Percentiles rank a stretch among this genome's conserved stretches.
These are phyloP conservation scores for Tanypteryx hageni DNA, from an alignment of 2,888 invertebrate genomes.

Conservation along the genomic window DNA sequence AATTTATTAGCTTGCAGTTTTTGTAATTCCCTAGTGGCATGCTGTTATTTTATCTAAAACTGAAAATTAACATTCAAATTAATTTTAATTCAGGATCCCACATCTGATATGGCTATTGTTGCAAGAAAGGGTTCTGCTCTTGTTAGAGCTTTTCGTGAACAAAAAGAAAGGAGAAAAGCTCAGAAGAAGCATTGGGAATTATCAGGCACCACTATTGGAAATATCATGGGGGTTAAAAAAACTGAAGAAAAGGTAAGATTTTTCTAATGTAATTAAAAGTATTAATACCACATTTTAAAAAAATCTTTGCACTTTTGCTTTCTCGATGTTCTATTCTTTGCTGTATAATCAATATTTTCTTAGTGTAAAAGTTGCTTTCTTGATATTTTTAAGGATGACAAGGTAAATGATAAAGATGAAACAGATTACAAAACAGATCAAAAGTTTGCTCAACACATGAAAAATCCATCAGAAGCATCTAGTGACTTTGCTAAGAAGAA, in stretches of 20 bases:
- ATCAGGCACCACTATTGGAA: conserved; percentile 96
- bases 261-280: background rate
- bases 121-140: conserved; percentile 95
- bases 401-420: conserved; percentile 82
- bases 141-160: conserved; percentile 94
- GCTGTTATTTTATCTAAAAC: no score
- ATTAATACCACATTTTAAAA: background rate
- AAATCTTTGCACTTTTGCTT: background rate
- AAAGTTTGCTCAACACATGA: conserved; percentile 97
- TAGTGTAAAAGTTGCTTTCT: background rate
- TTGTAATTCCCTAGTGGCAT: no score
- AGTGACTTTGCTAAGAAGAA: conserved; percentile 92
- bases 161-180: conserved; percentile 96
- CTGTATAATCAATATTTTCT: background rate
- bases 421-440: conserved; percentile 95
- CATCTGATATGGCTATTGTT: conserved; percentile 97
- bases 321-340: background rate
- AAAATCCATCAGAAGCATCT: conserved; percentile 80
- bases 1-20: no score
- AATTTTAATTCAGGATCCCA: conserved; percentile 83
- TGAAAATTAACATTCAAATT: no score
- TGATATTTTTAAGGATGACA: conserved; percentile 73
- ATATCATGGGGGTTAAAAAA: conserved; percentile 94
- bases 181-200: conserved; percentile 99
- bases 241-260: conserved; percentile 81